Conservation (phyloP, 2,888 invertebrate genomes). For the Scotopteryx bipunctaria region DNA sequence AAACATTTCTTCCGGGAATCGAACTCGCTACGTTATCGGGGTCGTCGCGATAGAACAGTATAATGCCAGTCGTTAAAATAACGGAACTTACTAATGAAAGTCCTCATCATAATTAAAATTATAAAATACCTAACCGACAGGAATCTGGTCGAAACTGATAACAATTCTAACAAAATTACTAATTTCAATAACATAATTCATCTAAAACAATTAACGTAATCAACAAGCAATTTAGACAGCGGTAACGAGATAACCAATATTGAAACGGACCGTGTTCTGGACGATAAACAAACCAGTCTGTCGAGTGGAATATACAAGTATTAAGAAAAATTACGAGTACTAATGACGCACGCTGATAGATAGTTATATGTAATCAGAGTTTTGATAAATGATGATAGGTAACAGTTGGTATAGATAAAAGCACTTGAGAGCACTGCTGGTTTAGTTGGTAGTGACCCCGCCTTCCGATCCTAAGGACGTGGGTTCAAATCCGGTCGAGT, state of each 20-base stretch:
- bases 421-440: too few species aligned
- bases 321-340: conserved; percentile 11
- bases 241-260: conserved; percentile 18
- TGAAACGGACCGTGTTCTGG: conserved; percentile 3
- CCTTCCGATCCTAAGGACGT: too few species aligned
- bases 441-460: too few species aligned
- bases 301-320: conserved; percentile 15
- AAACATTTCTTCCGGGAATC: too few species aligned
- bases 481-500: too few species aligned
- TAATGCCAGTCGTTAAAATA: too few species aligned
- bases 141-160: not conserved
- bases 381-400: conserved; percentile 6
- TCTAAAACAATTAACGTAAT: conserved; percentile 11
- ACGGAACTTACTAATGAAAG: too few species aligned
- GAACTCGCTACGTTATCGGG: too few species aligned
- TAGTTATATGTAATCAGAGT: not conserved
- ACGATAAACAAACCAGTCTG: conserved; percentile 8
- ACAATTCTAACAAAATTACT: not conserved
- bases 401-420: not conserved
- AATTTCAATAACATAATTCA: conserved; percentile 10
- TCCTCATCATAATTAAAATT: too few species aligned
- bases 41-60: too few species aligned
- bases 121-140: not conserved
- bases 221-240: conserved; percentile 16
- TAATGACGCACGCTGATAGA: conserved; percentile 1